phyloP scores from a whole-genome alignment of 2,797 vertebrate genomes.

The Pseudotriccus pelzelni region DNA sequence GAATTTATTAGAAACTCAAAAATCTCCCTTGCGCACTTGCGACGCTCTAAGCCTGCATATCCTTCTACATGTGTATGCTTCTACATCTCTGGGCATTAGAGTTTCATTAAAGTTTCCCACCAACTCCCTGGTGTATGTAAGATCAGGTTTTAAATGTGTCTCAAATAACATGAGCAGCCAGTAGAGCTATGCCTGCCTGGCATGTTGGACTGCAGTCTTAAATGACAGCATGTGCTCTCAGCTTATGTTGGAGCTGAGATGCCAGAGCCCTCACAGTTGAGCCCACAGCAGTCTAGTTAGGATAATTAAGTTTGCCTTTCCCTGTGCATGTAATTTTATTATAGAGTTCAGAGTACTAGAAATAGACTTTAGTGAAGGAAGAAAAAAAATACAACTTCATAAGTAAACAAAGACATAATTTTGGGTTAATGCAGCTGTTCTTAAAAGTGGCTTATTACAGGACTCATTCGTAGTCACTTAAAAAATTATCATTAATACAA shows the following conservation, averaged over 20 bases:
- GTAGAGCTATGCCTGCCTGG: background rate
- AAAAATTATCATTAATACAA: background rate
- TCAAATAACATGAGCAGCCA: slow-evolving; percentile 14
- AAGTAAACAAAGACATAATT: background rate
- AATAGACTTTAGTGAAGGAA: background rate
- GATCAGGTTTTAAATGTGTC: slow-evolving; percentile 9
- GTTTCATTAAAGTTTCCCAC: background rate
- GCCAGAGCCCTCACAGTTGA: background rate
- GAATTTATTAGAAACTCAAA: background rate
- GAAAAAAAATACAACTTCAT: background rate
- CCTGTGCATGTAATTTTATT: background rate
- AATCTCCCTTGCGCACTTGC: background rate
- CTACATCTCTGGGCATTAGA: background rate
- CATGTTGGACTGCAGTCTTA: background rate
- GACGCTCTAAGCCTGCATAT: background rate
- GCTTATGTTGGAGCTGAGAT: background rate
- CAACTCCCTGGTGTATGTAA: background rate
- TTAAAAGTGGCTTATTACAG: background rate
- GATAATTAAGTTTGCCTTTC: background rate
- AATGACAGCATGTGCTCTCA: background rate
- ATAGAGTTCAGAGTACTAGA: background rate
- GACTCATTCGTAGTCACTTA: background rate
- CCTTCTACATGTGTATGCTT: background rate
- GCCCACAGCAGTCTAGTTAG: background rate
- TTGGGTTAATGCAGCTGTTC: background rate